Evolutionary conservation across 2,888 invertebrate genomes (phyloP), one percentile per base, ranked within the genome.

Genomic region (Drosophila austrosaltans): DNA sequence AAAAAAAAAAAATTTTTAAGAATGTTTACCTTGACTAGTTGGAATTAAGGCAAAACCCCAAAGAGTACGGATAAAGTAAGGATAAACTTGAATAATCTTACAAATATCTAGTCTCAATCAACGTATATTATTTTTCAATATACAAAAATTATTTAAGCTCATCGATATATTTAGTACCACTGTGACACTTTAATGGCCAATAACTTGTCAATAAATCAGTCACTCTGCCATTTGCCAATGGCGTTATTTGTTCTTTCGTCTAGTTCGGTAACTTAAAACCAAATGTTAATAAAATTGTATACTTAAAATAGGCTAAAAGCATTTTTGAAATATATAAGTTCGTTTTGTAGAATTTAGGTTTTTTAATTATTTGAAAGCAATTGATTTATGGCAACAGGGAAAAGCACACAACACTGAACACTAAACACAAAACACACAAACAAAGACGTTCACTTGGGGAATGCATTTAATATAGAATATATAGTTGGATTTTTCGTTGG

Each of bases 201-300:
- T 48, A 48, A 48, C 48, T 48, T 69, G 72, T 85, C 79, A 83
- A 63, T 69, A 72, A 48, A 48, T 48, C 48, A 48, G 57, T 70
- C 66, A 65, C 63, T 54, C 3, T 75, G 72, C 69, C 79, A 75
- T 61, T 53, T 62, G 40, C 25, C 65, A 53, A 53, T 65, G 53
- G 44, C 75, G 78, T 77, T 48, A 40, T 48, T 3, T 10, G 48
- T 5, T 48, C 12, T 25, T 48, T 25, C 8, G 20, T 10, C 7
- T 12, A 12, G 22, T 4, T 48, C 7, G 10, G 89, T 77, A 87
- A 87, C 68, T 74, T 54, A 67, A 89, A 68, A 87, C 89, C 76
- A n/a, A 83, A 71, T 83, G 81, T 83, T 77, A 73, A 72, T 76
- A 66, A 72, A 73, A 63, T 58, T 48, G 32, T 44, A 42, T 48